Conservation (phyloP, 2,888 invertebrate genomes). For the Cosmopolites sordidus region DNA sequence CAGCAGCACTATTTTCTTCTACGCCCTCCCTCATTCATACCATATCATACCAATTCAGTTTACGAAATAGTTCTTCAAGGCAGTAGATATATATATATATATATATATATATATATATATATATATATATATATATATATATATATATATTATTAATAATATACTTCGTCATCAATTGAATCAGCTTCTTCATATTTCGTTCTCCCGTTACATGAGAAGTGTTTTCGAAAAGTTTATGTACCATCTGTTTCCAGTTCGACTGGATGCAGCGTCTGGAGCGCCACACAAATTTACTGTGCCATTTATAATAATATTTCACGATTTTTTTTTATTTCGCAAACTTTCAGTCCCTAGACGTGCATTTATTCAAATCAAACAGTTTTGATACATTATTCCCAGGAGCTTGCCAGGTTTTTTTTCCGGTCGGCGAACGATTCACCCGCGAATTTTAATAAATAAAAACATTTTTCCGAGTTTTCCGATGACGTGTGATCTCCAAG, state of each 20-base stretch:
- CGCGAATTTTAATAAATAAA: slow-evolving; percentile 34
- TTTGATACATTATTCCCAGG: slow-evolving; percentile 32
- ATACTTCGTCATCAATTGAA: too few species aligned
- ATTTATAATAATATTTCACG: slow-evolving; percentile 26
- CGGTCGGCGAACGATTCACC: slow-evolving; percentile 19
- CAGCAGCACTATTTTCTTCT: too few species aligned
- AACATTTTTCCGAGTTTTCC: slow-evolving; percentile 30
- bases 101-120: too few species aligned
- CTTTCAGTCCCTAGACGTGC: slow-evolving; percentile 24
- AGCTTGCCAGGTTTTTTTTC: slow-evolving; percentile 19
- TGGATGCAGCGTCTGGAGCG: not conserved
- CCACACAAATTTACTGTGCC: slow-evolving; percentile 2
- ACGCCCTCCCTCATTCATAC: too few species aligned
- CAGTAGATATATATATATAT: too few species aligned
- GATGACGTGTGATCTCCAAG: slow-evolving; percentile 27
- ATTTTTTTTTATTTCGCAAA: slow-evolving; percentile 15
- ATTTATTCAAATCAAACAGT: slow-evolving; percentile 25
- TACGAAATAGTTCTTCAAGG: too few species aligned
- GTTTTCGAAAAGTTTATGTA: not conserved
- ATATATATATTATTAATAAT: too few species aligned
- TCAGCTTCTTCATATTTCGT: too few species aligned
- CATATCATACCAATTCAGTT: too few species aligned
- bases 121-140: too few species aligned
- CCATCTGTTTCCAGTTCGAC: not conserved
- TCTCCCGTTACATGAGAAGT: not conserved